Base-by-base conservation (phyloP, 1,140 invertebrate genomes). In the Tetragnatha versicolor region DNA sequence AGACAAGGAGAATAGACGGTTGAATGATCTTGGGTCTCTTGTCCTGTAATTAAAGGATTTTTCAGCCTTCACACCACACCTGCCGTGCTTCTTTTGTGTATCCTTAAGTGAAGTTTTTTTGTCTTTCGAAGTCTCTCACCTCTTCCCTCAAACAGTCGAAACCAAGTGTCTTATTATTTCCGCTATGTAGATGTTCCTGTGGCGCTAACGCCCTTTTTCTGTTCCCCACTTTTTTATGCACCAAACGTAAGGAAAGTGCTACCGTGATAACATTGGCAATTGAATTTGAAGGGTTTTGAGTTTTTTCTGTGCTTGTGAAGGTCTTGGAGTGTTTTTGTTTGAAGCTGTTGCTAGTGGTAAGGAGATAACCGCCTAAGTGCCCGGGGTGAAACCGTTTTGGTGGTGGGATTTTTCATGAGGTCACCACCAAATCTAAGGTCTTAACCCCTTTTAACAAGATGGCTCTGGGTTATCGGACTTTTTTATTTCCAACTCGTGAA, bases 41-140 rank as follows among this genome's bases (percentile, higher is more conserved):
- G 4, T 17, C n/a, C 6, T 25, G 66, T 70, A 70, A 70, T 70
- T 70, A 70, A 53, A 70, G 47, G 47, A 55, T 70, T 70, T 70
- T 55, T 55, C 66, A 70, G 55, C 49, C 66, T 70, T 70, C 66
- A 22, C 49, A 60, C n/a, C 51, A n/a, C 20, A 63, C 60, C 60
- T 63, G 60, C 60, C 33, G 37, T 39, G 37, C 25, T 22, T 31
- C 55, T 58, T 31, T 58, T 58, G 55, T 58, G 55, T 58, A 33
- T 55, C 35, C 35, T n/a, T 58, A 58, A 58, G 39, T 45, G 63
- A 29, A n/a, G 33, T 66, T 66, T 66, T 42, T 29, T 45, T 42
- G 22, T 22, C 27, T 37, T 47, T 47, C 29, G 29, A 47, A 20
- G 29, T 66, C 42, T 66, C 17, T 49, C 14, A 47, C 39, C 61